Conservation (phyloP, 2,888 invertebrate species). For the Hydropsyche betteni region DNA sequence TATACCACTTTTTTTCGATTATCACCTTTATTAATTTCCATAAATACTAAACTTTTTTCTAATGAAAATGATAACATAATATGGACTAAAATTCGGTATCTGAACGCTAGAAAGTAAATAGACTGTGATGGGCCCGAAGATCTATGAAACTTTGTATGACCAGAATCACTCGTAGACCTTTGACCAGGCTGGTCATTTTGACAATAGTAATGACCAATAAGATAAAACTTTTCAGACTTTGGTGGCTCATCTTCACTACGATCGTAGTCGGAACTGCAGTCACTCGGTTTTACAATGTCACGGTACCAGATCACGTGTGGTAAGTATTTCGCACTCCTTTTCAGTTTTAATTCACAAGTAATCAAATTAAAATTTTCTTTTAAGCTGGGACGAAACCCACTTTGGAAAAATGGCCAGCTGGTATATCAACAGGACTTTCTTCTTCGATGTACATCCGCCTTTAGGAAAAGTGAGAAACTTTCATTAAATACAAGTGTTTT, state of each 20-base stretch:
- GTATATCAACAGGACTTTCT: constrained; percentile 97
- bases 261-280: constrained; percentile 73
- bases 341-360: background rate
- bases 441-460: constrained; percentile 98
- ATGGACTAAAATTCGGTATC: too few species aligned
- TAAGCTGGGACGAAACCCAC: constrained; percentile 97
- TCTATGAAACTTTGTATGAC: too few species aligned
- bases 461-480: constrained; percentile 81
- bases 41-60: too few species aligned
- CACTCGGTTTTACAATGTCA: constrained; percentile 89
- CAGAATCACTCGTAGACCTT: too few species aligned
- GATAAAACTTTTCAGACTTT: constrained; percentile 53
- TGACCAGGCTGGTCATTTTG: too few species aligned
- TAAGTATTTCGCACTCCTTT: constrained; percentile 60
- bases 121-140: too few species aligned
- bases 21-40: too few species aligned
- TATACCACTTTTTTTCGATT: too few species aligned
- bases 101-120: too few species aligned
- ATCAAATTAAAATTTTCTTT: constrained; percentile 53
- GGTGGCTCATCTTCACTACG: constrained; percentile 75
- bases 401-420: constrained; percentile 99
- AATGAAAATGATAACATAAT: too few species aligned
- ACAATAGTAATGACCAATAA: too few species aligned
- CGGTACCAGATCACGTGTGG: constrained; percentile 95
- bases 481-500: constrained; percentile 41